Conservation (phyloP, 2,888 invertebrate species). For the Caenorhabditis sp. region DNA sequence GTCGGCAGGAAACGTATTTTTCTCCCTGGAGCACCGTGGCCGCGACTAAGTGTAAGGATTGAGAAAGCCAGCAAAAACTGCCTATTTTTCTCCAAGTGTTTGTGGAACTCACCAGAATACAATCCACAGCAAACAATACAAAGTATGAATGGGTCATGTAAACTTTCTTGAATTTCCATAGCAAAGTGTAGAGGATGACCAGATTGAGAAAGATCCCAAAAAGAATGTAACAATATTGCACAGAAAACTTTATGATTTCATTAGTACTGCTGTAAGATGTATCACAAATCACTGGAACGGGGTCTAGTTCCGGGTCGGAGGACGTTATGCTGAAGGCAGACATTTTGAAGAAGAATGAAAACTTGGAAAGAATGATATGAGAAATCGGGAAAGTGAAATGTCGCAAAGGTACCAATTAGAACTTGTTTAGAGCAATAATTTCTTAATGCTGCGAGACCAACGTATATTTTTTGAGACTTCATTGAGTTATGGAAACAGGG, state of each 20-base stretch:
- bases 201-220: conserved; percentile 16
- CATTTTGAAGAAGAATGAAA: conserved; percentile 8
- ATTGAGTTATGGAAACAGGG: background rate
- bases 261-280: background rate
- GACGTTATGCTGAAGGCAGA: background rate
- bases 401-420: no score
- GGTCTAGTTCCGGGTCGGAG: conserved; percentile 11
- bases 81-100: background rate
- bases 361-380: background rate
- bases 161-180: background rate
- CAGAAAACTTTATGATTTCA: conserved; percentile 18
- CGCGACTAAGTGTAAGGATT: no score
- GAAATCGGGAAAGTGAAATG: no score
- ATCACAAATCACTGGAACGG: conserved; percentile 25
- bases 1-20: no score
- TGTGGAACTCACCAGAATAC: conserved; percentile 17
- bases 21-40: no score
- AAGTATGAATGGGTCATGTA: conserved; percentile 21
- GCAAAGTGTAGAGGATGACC: conserved; percentile 2
- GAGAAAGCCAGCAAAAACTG: no score
- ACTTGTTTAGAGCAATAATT: no score
- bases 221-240: conserved; percentile 10
- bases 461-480: background rate
- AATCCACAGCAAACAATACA: conserved; percentile 26
- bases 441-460: no score